These are phyloP conservation scores for Euplagia quadripunctaria DNA, from an alignment of 2,888 invertebrate genomes.

Conservation along the genomic window DNA sequence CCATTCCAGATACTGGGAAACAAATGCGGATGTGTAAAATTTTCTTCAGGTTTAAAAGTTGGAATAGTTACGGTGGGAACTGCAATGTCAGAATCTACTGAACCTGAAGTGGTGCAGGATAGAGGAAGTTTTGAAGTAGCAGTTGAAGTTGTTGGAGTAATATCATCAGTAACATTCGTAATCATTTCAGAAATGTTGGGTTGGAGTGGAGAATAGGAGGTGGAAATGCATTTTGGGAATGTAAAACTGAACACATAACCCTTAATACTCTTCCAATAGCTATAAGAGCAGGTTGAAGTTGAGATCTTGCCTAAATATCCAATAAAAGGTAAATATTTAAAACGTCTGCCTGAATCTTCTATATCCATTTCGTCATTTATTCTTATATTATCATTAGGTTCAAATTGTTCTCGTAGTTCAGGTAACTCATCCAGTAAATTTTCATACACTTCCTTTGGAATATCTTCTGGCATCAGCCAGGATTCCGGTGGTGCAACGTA, in stretches of 20 bases:
- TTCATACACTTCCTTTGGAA: background rate
- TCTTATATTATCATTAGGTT: background rate
- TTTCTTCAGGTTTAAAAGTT: background rate
- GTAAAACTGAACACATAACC: background rate
- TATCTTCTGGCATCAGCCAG: background rate
- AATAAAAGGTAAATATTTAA: background rate
- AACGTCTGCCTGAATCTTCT: background rate
- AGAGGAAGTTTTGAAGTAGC: background rate
- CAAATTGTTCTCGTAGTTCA: background rate
- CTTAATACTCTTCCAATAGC: background rate
- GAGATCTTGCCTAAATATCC: background rate
- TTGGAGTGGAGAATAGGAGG: background rate
- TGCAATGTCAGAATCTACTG: background rate
- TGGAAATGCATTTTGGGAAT: background rate
- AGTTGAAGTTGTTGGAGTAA: background rate
- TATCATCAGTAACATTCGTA: too few relatives aligned
- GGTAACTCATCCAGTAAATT: background rate
- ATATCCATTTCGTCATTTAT: background rate
- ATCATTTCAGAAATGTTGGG: too few relatives aligned
- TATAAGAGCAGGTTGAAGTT: background rate
- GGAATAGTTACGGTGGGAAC: background rate
- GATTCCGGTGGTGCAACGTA: background rate
- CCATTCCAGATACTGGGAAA: background rate
- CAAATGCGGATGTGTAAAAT: background rate
- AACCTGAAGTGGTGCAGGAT: background rate